Percentiles rank a stretch among this genome's conserved stretches.
phyloP scores from a whole-genome alignment of 2,113 vertebrate species.

The mouse (Mus musculus) region GRCm39 chr1:185784001-185784500 shows the following conservation, averaged over 20 bases:
- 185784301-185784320: not conserved
- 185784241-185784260: not conserved
- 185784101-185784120: not conserved
- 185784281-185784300: not conserved
- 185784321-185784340: not conserved
- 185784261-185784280: not conserved
- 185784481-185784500: not conserved
- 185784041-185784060: not conserved
- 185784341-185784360: not conserved
- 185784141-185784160: not conserved
- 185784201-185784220: not conserved
- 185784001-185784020: not conserved
- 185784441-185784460: not conserved
- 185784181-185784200: not conserved
- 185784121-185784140: not conserved
- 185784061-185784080: not conserved
- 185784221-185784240: accelerated
- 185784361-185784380: not conserved
- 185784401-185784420: too few species aligned
- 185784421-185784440: not conserved
- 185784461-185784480: not conserved
- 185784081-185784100: not conserved
- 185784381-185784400: not conserved
- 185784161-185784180: not conserved
- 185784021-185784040: not conserved